Base-by-base conservation (phyloP, 1,140 invertebrate genomes). In the Rhopalosiphum padi region DNA sequence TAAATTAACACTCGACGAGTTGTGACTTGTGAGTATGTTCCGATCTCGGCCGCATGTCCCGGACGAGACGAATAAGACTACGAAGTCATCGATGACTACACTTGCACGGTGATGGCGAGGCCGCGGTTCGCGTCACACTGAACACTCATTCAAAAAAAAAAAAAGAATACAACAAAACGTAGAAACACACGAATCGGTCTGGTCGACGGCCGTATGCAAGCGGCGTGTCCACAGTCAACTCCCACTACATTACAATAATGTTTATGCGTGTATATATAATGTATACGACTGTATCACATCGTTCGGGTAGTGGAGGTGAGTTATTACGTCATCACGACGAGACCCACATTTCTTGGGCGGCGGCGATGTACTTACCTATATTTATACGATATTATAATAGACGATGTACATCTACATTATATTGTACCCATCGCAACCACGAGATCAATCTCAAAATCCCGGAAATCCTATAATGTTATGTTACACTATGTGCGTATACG, bases 41-140 rank as follows among this genome's bases (percentile, higher is more conserved):
- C 35, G n/a, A 37, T 35, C 37, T 83, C 37, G 82, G n/a, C 37
- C 82, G 82, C 82, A 22, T 83, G 82, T 83, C 35, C 82, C 37
- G 37, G 82, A 35, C 82, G n/a, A 35, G 82, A n/a, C n/a, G 60
- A 77, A 77, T 15, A n/a, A 77, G 60, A 77, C 15, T 83, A 37
- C 60, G 60, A n/a, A 77, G 82, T 83, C 37, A 37, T 83, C 82
- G 82, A 41, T 11, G 82, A 83, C 35, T 41, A 41, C 1, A 43
- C 41, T 46, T 35, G 9, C 11, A 46, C 43, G 86, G 43, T n/a
- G 43, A 87, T 46, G 30, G 43, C 30, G 8, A n/a, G 41, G 43
- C 86, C 86, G 86, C 86, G 86, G 43, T 87, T 87, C 86, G 30
- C 86, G 86, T 87, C 46, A 87, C 30, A 87, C 86, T 87, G 86